Evolutionary conservation across 2,797 vertebrate species (phyloP).

Genomic region (Bovichtus variegatus): DNA sequence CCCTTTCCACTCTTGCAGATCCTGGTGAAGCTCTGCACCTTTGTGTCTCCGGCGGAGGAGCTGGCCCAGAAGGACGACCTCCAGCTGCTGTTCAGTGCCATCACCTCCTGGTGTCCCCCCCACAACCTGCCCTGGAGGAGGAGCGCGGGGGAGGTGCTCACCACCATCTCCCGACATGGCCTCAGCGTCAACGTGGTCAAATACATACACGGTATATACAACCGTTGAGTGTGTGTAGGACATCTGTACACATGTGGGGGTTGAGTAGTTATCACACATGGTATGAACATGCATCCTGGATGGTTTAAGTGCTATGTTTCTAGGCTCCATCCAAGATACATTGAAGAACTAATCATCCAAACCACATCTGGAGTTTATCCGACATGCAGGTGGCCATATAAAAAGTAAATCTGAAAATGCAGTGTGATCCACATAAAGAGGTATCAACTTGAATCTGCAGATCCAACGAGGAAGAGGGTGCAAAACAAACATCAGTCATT

Average conservation of each 20-base stretch:
- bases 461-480: background rate
- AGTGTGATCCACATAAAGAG: background rate
- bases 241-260: background rate
- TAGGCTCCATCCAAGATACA: background rate
- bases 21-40: slow-evolving; percentile 96
- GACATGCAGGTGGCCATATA: background rate
- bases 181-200: slow-evolving; percentile 99
- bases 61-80: slow-evolving; percentile 98
- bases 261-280: background rate
- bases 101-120: slow-evolving; percentile 99
- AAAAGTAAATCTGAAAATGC: background rate
- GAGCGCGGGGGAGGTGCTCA: slow-evolving; percentile 97
- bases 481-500: background rate
- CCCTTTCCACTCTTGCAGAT: slow-evolving; percentile 82
- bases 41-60: slow-evolving; percentile 97
- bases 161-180: slow-evolving; percentile 97
- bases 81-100: slow-evolving; percentile 99
- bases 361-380: slow-evolving; percentile 1
- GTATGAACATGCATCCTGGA: background rate
- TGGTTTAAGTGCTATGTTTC: background rate
- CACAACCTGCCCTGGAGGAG: slow-evolving; percentile 99
- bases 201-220: slow-evolving; percentile 93
- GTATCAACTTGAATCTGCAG: background rate
- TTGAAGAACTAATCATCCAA: background rate
- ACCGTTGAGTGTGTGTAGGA: fast-evolving